Base-by-base conservation (phyloP, 2,113 vertebrate genomes). In the Ia io region DNA sequence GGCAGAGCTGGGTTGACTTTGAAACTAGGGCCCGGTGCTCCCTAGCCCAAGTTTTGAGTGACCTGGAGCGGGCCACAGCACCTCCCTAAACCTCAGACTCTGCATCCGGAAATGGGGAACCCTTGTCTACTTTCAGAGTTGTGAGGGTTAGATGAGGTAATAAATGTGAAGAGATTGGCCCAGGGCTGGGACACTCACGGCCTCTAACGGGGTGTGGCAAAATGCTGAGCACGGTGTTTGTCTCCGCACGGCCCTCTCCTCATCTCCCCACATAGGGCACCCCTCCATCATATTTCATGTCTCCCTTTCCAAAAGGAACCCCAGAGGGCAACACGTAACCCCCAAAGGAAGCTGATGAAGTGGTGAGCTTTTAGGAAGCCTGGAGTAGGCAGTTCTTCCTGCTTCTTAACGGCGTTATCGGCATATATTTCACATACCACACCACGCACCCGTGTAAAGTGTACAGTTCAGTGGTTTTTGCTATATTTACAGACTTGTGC, bases 201-300 rank as follows among this genome's bases (percentile, higher is more conserved):
- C n/a, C 61, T 35, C 61, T 20, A 30, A 20, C 2, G 4, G 23
- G 76, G 63, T 28, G 22, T 18, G 17, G 22, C 32, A 20, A 49
- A 70, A 25, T 25, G 63, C n/a, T 18, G n/a, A 53, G n/a, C 7
- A 37, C 14, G 20, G 30, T 0, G 49, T 25, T 20, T 7, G 30
- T 42, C 4, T 49, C 37, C 13, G 11, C 11, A 13, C 0, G 6
- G n/a, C 20, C 37, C 59, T 3, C 10, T n/a, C 10, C 2, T 11
- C 11, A 8, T 23, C 44, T 23, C 4, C 17, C 49, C 35, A 1
- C 5, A 9, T 0, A 17, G 30, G 42, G 25, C 5, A 22, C 35
- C 74, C 74, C 25, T 42, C 37, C 37, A 56, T 73, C 56, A 10
- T 13, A 42, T n/a, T 47, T 32, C 40, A 37, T 8, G 18, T 90